Conservation (phyloP, 2,888 invertebrate species). For the Dynastes grantii region DNA sequence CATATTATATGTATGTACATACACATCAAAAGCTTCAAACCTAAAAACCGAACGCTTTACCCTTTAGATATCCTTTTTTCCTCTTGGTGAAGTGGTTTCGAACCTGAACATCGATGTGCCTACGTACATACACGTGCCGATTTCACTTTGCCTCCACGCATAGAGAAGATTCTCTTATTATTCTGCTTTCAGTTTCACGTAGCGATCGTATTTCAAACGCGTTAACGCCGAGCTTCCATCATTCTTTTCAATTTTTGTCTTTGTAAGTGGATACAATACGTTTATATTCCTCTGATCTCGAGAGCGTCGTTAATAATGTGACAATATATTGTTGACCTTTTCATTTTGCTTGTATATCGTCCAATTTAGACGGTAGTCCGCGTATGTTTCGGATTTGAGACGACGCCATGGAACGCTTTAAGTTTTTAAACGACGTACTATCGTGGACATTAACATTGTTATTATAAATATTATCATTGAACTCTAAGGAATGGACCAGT, state of each 20-base stretch:
- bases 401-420: too few species aligned
- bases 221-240: not conserved
- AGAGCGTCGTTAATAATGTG: constrained; percentile 9
- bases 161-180: not conserved
- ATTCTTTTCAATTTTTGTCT: not conserved
- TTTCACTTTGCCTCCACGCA: not conserved
- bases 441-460: too few species aligned
- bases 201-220: constrained; percentile 4
- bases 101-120: too few species aligned
- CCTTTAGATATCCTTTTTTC: too few species aligned
- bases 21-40: too few species aligned
- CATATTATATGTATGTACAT: too few species aligned
- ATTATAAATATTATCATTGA: too few species aligned
- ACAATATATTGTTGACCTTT: not conserved
- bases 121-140: not conserved
- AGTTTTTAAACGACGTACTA: too few species aligned
- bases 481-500: too few species aligned
- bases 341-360: not conserved
- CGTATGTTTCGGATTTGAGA: not conserved
- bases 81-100: too few species aligned
- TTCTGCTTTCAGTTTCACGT: constrained; percentile 9
- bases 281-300: not conserved
- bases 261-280: constrained; percentile 2
- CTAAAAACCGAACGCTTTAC: too few species aligned
- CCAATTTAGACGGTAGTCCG: not conserved